Evolutionary conservation across 2,797 vertebrate species (phyloP), one percentile per base, ranked within the genome.

Genomic region (Lithobates sylvaticus): DNA sequence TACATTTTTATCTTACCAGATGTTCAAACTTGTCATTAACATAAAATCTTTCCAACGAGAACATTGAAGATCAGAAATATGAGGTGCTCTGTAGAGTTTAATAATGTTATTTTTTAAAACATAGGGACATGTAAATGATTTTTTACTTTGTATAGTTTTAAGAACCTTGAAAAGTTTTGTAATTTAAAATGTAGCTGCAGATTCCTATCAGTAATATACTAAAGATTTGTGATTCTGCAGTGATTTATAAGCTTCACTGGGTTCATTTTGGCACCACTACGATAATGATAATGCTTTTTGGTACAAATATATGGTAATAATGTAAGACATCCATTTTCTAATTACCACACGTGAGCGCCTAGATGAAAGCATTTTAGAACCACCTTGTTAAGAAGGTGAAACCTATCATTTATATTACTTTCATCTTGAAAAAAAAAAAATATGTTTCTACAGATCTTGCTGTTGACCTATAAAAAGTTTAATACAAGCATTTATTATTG

Each of bases 311-410:
- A 75, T 47, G 44, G 36, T 16, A 74, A 42, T 65, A 42, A 73
- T 74, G 54, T 83, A 64, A 83, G n/a, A 47, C 36, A 83, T 83
- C 36, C 36, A 83, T 83, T 74, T 36, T 73, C 54, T 83, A 83
- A 74, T 83, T 83, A 83, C 65, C 74, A 58, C 50, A 74, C 36
- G 26, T 73, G n/a, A 74, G 36, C 44, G 71, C 18, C 34, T 6
- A 32, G 70, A 74, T 83, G 18, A 50, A 83, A 44, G 36, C 70
- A 74, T 29, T 47, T 42, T 54, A 8, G 36, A 36, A 61, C 44
- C 26, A 74, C 81, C 71, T 74, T 34, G 61, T 67, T 83, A 10
- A 67, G 50, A 83, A 83, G 81, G 81, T 83, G 54, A 67, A 74
- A 67, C 2, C 8, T 26, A 44, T 83, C 13, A 74, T 74, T 44